Evolutionary conservation across 2,888 invertebrate species (phyloP).

Genomic region (Pherbina coryleti): DNA sequence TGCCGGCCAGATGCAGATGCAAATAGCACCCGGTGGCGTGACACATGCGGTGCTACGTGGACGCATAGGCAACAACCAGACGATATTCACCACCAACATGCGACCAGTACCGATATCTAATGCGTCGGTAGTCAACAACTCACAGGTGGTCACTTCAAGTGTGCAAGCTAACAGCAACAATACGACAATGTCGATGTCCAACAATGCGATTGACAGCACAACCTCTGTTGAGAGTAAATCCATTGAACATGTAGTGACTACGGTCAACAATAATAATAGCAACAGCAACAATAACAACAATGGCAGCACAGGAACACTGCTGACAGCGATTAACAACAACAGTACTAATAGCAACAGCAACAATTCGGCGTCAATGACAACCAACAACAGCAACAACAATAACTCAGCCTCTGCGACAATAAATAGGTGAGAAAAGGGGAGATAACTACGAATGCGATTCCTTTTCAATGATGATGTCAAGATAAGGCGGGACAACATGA

Average conservation of each 20-base stretch:
- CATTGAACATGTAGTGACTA: conserved; percentile 7
- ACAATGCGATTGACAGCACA: conserved; percentile 42
- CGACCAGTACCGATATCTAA: conserved; percentile 60
- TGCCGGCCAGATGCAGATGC: conserved; percentile 67
- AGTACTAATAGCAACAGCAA: conserved; percentile 42
- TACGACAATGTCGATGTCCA: conserved; percentile 43
- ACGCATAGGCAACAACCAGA: conserved; percentile 62
- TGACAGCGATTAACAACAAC: conserved; percentile 48
- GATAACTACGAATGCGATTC: conserved; percentile 65
- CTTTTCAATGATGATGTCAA: conserved; percentile 37
- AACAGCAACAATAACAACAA: conserved; percentile 48
- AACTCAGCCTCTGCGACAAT: conserved; percentile 58
- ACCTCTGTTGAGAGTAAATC: conserved; percentile 34
- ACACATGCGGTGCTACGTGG: conserved; percentile 62
- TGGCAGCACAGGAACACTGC: conserved; percentile 16
- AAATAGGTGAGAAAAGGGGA: conserved; percentile 70
- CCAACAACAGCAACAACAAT: conserved; percentile 53
- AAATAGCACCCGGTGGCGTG: conserved; percentile 60
- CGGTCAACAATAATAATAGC: conserved; percentile 42
- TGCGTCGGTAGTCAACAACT: conserved; percentile 56
- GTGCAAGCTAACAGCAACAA: conserved; percentile 46
- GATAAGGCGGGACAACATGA: conserved; percentile 46
- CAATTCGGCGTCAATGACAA: conserved; percentile 48
- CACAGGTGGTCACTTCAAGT: conserved; percentile 47
- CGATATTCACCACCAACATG: conserved; percentile 60